Conservation (phyloP, 1,140 invertebrate genomes). For the Brachystomella parvula region DNA sequence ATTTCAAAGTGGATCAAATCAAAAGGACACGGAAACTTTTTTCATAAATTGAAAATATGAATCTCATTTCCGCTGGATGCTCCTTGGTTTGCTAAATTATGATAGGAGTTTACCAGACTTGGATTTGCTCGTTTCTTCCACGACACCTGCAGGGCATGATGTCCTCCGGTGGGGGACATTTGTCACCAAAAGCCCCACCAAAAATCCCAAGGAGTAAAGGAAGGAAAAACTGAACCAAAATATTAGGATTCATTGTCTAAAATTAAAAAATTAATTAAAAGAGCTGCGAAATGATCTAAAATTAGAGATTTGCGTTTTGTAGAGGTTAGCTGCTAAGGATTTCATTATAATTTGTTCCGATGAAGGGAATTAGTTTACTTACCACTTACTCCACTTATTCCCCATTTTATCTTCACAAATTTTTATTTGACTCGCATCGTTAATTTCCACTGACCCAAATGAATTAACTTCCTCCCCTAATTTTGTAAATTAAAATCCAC, state of each 20-base stretch:
- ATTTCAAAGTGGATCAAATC: neutral
- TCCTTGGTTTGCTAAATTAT: neutral
- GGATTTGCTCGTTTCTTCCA: slow-evolving; percentile 54
- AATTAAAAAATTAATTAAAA: neutral
- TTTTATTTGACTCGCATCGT: no score
- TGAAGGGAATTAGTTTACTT: no score
- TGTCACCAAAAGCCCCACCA: slow-evolving; percentile 37
- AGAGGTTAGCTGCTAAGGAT: neutral
- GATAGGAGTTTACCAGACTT: slow-evolving; percentile 55
- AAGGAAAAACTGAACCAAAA: neutral
- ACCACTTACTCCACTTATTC: no score
- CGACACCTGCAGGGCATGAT: slow-evolving; percentile 61
- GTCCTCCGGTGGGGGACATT: slow-evolving; percentile 54
- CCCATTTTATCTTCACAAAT: no score
- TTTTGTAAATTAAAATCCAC: no score
- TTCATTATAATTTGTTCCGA: no score
- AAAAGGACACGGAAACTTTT: neutral
- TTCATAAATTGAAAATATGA: neutral
- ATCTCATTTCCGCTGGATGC: neutral
- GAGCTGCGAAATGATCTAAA: neutral
- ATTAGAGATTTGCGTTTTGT: neutral
- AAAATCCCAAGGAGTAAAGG: neutral
- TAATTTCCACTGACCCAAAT: no score
- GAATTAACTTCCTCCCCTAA: no score
- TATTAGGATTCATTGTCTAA: neutral